Conservation (phyloP, 2,113 vertebrate genomes). For the Pelusios castaneus region DNA sequence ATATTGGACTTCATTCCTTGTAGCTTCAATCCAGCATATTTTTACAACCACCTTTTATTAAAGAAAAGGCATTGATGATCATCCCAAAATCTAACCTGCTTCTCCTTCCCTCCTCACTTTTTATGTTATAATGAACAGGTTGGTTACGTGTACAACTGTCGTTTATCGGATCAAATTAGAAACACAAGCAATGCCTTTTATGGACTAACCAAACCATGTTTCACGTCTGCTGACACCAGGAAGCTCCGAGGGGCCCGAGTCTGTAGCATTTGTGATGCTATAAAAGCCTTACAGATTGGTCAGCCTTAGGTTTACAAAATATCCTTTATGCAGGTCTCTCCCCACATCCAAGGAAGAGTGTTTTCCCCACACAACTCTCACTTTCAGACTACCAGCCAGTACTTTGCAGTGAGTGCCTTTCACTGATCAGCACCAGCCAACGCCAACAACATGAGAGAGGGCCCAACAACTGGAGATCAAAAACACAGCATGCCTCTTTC, state of each 20-base stretch:
- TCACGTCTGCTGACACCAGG: background rate
- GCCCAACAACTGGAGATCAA: background rate
- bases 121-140: background rate
- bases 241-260: background rate
- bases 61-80: background rate
- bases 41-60: background rate
- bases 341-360: background rate
- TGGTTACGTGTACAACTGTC: background rate
- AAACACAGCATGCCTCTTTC: background rate
- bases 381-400: background rate
- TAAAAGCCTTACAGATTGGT: background rate
- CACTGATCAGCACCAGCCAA: background rate
- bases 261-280: background rate
- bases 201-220: rapidly evolving
- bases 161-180: background rate
- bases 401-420: background rate
- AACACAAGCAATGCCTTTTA: background rate
- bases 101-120: rapidly evolving
- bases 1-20: background rate
- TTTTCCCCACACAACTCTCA: background rate
- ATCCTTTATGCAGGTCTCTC: rapidly evolving
- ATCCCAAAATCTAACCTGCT: background rate
- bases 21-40: background rate
- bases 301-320: background rate
- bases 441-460: background rate